Evolutionary conservation across 2,113 vertebrate species (phyloP), one percentile per base, ranked within the genome.

Genomic region (Daubentonia madagascariensis): DNA sequence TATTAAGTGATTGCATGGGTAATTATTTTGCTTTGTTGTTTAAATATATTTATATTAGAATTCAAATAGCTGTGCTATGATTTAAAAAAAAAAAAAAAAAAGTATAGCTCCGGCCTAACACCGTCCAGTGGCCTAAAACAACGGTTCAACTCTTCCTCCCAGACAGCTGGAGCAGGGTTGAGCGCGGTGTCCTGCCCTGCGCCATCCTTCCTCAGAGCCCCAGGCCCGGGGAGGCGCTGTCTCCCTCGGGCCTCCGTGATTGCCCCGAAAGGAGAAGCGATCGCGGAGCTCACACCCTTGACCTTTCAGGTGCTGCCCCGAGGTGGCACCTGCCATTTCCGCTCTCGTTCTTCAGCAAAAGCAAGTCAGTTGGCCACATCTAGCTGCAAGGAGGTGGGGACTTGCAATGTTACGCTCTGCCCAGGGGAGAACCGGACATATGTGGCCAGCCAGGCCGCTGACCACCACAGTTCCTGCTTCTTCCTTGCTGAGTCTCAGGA

Each of bases 201-300:
- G 0, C 52, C 23, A 59, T 50, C 35, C 13, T 37, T 35, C 7
- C 52, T 30, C 3, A 16, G 8, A 3, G 30, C 75, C 4, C 6
- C 14, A 67, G 40, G 6, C 20, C 3, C 1, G 3, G 7, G 8
- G 1, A 40, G 4, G 5, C 16, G 8, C 22, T 20, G 5, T 28
- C 23, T 54, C 4, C 37, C 20, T 17, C 32, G 12, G 23, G 37
- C 17, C 65, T n/a, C 9, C 48, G 11, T 12, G 23, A 35, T 32
- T 30, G 1, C 35, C 12, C 22, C 9, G 4, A 5, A 54, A 1
- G 18, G 3, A 50, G 28, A 48, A 73, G 12, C 2, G 16, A 22
- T 50, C 14, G 3, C 2, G 13, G 54, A 35, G 5, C 5, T 48
- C n/a, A 12, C 1, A 40, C 1, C 20, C 1, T 75, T 13, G 14